Conservation (phyloP, 2,113 vertebrate species). For the Falco punctatus region DNA sequence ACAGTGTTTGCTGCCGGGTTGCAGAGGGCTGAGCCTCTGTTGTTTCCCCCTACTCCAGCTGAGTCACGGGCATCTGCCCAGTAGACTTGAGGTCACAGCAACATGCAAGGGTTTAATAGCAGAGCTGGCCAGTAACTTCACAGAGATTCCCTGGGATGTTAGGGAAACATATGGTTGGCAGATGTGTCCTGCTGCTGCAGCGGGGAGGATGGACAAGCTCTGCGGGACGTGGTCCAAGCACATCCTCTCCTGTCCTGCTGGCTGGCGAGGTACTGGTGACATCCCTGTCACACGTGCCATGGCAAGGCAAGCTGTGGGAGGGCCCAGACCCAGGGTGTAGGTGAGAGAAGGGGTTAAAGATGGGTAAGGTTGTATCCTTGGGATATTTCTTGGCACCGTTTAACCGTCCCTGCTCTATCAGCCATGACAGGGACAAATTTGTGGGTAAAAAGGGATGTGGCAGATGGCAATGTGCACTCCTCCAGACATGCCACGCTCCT, state of each 20-base stretch:
- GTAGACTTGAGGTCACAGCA: background rate
- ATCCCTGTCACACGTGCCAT: rapidly evolving
- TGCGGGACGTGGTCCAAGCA: rapidly evolving
- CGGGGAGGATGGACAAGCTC: rapidly evolving
- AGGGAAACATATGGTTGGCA: background rate
- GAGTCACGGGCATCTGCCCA: background rate
- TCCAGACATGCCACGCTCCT: background rate
- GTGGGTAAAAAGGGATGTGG: background rate
- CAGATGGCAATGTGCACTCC: rapidly evolving
- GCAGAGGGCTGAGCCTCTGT: rapidly evolving
- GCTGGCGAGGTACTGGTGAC: background rate
- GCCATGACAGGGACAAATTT: background rate
- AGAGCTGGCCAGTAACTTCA: background rate
- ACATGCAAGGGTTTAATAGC: background rate
- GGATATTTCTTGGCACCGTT: background rate
- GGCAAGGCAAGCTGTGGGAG: background rate
- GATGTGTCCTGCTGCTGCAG: background rate
- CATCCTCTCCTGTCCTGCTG: rapidly evolving
- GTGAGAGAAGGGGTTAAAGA: background rate
- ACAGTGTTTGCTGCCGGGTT: rapidly evolving
- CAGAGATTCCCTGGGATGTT: background rate
- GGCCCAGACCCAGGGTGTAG: rapidly evolving
- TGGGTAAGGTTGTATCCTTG: rapidly evolving
- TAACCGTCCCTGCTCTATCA: rapidly evolving
- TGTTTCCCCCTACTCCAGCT: background rate